A percentile compares a stretch with the other conserved stretches of the same genome.
These are phyloP conservation scores for Lasiurus borealis DNA, from an alignment of 2,113 vertebrate species.

Conservation along the genomic window DNA sequence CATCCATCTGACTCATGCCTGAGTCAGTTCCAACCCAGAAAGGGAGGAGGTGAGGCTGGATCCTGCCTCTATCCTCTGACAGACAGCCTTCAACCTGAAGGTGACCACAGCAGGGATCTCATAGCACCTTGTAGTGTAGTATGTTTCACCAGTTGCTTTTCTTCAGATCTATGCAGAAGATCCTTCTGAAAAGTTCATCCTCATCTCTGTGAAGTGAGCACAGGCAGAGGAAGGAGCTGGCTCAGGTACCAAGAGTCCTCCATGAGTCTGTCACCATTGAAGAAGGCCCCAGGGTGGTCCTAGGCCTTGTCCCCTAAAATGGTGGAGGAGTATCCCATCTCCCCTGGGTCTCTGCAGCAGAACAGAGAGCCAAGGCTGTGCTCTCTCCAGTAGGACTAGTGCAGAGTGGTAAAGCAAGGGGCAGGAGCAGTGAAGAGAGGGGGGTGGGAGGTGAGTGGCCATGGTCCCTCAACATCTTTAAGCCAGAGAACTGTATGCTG, in stretches of 20 bases:
- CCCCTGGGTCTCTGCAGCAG: background rate
- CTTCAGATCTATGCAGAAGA: background rate
- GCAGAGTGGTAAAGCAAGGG: background rate
- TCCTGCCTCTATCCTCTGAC: accelerated
- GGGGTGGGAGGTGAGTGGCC: too few species aligned
- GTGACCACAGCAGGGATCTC: background rate
- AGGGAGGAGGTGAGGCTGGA: background rate
- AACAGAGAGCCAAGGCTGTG: background rate
- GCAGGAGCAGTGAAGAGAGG: background rate
- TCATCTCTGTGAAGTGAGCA: background rate
- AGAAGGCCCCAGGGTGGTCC: background rate
- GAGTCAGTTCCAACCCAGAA: too few species aligned
- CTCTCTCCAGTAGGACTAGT: background rate
- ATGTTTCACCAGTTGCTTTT: background rate
- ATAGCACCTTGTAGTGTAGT: background rate
- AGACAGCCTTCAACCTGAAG: background rate
- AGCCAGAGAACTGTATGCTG: background rate
- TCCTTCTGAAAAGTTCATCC: background rate
- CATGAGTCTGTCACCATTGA: background rate
- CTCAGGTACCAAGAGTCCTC: background rate
- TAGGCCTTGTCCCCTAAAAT: background rate
- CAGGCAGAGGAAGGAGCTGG: background rate
- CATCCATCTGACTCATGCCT: background rate
- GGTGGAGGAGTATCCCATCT: background rate
- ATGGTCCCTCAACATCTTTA: background rate